Conservation (phyloP, 2,888 invertebrate genomes). For the Euclidia mi region DNA sequence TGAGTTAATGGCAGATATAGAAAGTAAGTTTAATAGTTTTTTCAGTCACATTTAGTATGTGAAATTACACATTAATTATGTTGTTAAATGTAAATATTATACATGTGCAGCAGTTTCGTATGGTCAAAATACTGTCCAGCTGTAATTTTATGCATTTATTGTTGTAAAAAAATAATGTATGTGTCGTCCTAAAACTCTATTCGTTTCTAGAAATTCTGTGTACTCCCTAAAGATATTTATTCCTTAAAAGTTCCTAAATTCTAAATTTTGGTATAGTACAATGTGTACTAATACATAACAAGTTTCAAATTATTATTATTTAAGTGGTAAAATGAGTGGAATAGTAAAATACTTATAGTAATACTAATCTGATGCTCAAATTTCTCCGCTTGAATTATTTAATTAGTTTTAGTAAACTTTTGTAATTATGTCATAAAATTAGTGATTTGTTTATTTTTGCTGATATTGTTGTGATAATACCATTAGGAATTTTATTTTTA, state of each 20-base stretch:
- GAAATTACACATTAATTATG: background rate
- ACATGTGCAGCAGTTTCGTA: background rate
- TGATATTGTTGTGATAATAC: conserved; percentile 69
- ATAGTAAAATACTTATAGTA: conserved; percentile 47
- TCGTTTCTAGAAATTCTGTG: background rate
- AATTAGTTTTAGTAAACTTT: conserved; percentile 72
- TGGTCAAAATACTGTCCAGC: too few relatives aligned
- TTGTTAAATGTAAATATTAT: conserved; percentile 14
- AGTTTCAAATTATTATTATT: conserved; percentile 82
- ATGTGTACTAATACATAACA: background rate
- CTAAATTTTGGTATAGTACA: conserved; percentile 6
- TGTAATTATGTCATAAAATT: conserved; percentile 65
- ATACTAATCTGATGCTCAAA: conserved; percentile 85
- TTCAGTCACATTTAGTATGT: background rate
- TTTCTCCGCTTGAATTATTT: conserved; percentile 78
- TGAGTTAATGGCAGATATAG: conserved; percentile 16
- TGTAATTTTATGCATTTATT: conserved; percentile 5
- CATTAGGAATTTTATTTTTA: conserved; percentile 69
- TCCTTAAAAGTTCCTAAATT: conserved; percentile 32
- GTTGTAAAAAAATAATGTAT: background rate
- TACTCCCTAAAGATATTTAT: background rate
- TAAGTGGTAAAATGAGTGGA: conserved; percentile 81
- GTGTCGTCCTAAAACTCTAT: background rate
- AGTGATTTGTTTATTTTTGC: conserved; percentile 76
- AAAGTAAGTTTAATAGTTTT: conserved; percentile 12